These are phyloP conservation scores for Drosophila birchii DNA, from an alignment of 2,888 invertebrate genomes.

Conservation along the genomic window DNA sequence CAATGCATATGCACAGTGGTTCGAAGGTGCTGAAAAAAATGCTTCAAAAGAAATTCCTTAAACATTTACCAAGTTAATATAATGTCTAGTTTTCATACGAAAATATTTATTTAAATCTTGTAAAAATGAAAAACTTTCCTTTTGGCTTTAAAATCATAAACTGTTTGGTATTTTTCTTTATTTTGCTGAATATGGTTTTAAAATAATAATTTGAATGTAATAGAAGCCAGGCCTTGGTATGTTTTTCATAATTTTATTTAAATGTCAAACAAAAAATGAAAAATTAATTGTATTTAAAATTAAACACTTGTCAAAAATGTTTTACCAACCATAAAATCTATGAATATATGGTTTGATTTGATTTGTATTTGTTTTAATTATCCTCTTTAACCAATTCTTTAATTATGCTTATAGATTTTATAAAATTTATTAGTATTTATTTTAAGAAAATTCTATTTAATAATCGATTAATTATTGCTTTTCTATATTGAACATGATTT, in stretches of 20 bases:
- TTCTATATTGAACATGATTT: background rate
- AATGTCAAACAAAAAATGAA: background rate
- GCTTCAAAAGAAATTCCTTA: background rate
- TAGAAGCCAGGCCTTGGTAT: background rate
- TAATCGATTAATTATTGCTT: background rate
- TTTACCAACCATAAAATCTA: no score
- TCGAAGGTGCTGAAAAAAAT: background rate
- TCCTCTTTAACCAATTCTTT: background rate
- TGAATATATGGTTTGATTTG: no score
- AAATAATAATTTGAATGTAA: background rate
- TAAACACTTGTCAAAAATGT: no score
- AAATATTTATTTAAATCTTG: background rate
- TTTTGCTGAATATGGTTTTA: background rate
- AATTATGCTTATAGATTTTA: background rate
- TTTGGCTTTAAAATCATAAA: no score
- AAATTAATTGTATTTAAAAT: background rate
- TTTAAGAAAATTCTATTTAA: no score
- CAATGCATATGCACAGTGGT: constrained; percentile 21
- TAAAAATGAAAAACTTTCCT: background rate
- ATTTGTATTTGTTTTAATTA: no score
- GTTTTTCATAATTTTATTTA: background rate
- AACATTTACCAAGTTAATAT: background rate
- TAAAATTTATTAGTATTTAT: background rate
- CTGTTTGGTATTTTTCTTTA: background rate
- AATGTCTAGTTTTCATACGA: background rate